A percentile compares a stretch with the other conserved stretches of the same genome.
Evolutionary conservation across 2,113 vertebrate species (phyloP).

Genomic region (Oreochromis tanganicae): DNA sequence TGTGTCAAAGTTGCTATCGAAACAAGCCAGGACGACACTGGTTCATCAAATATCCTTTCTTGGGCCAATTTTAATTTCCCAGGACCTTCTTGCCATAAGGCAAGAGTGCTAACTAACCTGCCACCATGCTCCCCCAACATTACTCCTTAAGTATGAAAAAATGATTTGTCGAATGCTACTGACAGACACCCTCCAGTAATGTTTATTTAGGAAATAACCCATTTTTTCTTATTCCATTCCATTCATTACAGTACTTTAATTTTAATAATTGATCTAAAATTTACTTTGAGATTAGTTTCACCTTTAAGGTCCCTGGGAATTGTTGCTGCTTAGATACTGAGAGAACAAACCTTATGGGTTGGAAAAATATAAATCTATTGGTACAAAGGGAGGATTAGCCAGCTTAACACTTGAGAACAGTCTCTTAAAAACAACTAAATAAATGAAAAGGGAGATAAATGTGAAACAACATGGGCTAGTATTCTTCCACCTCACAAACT

Average conservation of each 20-base stretch:
- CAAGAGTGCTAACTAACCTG: neutral
- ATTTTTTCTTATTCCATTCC: neutral
- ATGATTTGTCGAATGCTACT: neutral
- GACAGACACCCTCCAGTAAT: neutral
- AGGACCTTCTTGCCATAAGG: neutral
- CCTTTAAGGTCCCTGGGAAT: neutral
- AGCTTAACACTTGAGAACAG: neutral
- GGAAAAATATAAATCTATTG: neutral
- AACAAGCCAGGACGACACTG: neutral
- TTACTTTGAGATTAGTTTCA: neutral
- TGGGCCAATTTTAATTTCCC: neutral
- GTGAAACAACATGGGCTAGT: neutral
- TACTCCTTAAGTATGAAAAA: neutral
- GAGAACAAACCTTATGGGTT: neutral
- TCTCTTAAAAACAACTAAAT: neutral
- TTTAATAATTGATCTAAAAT: neutral
- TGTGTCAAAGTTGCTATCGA: neutral
- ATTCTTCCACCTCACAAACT: neutral
- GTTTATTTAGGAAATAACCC: neutral
- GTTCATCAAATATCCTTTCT: neutral
- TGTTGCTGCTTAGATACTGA: neutral
- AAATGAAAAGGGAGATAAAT: neutral
- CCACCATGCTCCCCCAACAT: neutral
- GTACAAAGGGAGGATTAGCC: neutral
- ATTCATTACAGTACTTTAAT: neutral